Base-by-base conservation (phyloP, 1,140 invertebrate species). In the Saxidomus purpurata region DNA sequence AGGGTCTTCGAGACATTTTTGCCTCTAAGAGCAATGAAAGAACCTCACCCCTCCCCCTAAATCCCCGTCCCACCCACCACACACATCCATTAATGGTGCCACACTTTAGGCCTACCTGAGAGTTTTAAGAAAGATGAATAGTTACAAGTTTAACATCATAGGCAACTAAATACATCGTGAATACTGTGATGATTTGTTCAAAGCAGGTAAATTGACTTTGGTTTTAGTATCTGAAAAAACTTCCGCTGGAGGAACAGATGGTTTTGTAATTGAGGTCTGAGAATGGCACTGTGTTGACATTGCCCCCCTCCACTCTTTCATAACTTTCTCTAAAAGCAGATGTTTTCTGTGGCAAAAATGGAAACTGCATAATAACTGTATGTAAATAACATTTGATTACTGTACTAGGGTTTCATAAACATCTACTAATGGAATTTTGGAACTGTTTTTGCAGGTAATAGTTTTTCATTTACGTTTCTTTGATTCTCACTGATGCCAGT, bases 321-420 rank as follows among this genome's bases (percentile, higher is more conserved):
- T 82, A 82, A 82, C 59, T 82, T 67, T 67, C 40, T 40, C 28
- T 40, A 82, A 82, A 82, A 82, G 61, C 80, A 82, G 80, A 82
- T 82, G 80, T 82, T 82, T 82, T 67, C 25, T n/a, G 55, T 6
- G 28, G 55, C 19, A 11, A 67, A 63, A 22, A n/a, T 40, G 19
- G 55, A 67, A 40, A 63, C 55, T 82, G 52, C 34, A 63, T 82
- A 67, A 82, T 40, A 67, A 28, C 1, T 11, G 47, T 52, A 28
- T 82, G 59, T 82, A 82, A 82, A 82, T 82, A 82, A 82, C 67
- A 34, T 61, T 82, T 59, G 80, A 82, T 82, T 82, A 13, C 13
- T 63, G 13, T 31, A 28, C 31, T 82, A n/a, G 25, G 4, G 36
- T 82, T 82, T 82, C 80, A 49, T 82, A 61, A 82, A 82, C 80